phyloP scores from a whole-genome alignment of 2,113 vertebrate genomes.

The Haemorhous mexicanus region DNA sequence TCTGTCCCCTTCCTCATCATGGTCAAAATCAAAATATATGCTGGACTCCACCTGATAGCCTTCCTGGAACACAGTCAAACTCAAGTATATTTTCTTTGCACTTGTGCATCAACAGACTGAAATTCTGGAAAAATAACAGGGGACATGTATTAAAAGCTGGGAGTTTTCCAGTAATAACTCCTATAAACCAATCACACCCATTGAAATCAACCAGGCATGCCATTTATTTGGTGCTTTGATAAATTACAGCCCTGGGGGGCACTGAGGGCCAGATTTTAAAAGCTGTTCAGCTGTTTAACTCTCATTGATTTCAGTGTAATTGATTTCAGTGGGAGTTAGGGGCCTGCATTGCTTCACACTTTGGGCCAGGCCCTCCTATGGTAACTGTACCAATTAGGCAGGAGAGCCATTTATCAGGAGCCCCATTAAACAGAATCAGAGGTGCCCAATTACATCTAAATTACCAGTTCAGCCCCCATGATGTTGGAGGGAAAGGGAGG shows the following conservation, averaged over 20 bases:
- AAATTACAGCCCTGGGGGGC: slow-evolving; percentile 28
- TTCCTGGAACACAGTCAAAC: background rate
- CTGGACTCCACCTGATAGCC: background rate
- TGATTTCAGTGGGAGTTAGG: slow-evolving; percentile 65
- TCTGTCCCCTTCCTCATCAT: background rate
- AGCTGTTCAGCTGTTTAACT: slow-evolving; percentile 54
- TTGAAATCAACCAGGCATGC: slow-evolving; percentile 6
- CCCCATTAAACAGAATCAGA: slow-evolving; percentile 30
- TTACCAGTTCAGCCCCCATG: slow-evolving; percentile 5
- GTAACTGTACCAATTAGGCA: slow-evolving; percentile 45
- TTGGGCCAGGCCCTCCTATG: slow-evolving; percentile 21
- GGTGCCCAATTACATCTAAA: slow-evolving; percentile 47
- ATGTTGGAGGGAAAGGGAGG: background rate
- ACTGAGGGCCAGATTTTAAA: slow-evolving; percentile 2
- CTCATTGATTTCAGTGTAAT: slow-evolving; percentile 49
- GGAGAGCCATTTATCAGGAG: slow-evolving; percentile 35
- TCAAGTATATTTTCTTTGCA: background rate
- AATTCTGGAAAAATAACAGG: background rate
- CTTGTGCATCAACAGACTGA: background rate
- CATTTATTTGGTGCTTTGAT: slow-evolving; percentile 55
- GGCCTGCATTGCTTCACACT: slow-evolving; percentile 12
- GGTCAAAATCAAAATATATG: background rate
- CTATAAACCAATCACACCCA: slow-evolving; percentile 9
- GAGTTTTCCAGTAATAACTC: slow-evolving; percentile 11
- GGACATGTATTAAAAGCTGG: background rate